These are phyloP conservation scores for Pterocles burchelli DNA, from an alignment of 2,113 vertebrate species.

Conservation along the genomic window DNA sequence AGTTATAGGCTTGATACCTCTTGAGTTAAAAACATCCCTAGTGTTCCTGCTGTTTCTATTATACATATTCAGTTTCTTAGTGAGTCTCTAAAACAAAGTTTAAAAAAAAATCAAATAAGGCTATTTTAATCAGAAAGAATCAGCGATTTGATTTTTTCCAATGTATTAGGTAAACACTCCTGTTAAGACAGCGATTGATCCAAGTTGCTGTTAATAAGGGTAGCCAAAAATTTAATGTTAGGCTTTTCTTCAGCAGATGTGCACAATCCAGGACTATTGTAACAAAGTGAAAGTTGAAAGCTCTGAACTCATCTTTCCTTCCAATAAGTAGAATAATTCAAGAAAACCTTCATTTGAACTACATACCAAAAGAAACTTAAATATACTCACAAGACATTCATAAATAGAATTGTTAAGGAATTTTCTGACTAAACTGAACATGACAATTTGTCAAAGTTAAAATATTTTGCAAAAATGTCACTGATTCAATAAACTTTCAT, in stretches of 20 bases:
- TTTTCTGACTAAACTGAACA: background rate
- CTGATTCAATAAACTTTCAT: background rate
- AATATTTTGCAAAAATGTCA: background rate
- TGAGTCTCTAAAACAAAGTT: conserved; percentile 44
- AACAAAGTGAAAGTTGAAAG: background rate
- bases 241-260: background rate
- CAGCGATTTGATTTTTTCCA: conserved; percentile 33
- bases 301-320: background rate
- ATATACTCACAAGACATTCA: background rate
- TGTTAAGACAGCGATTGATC: conserved; percentile 51
- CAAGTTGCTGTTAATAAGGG: background rate
- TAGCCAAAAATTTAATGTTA: conserved; percentile 1
- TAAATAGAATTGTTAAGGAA: background rate
- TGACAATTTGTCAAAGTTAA: background rate
- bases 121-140: conserved; percentile 64
- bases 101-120: conserved; percentile 20
- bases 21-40: conserved; percentile 66
- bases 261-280: background rate
- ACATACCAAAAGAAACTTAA: background rate
- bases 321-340: background rate
- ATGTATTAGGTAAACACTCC: conserved; percentile 44
- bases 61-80: conserved; percentile 38
- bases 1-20: conserved; percentile 71
- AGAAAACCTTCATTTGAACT: background rate
- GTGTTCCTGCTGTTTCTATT: conserved; percentile 58